Conservation (phyloP, 2,113 vertebrate genomes). For the Actenoides lindsayi region DNA sequence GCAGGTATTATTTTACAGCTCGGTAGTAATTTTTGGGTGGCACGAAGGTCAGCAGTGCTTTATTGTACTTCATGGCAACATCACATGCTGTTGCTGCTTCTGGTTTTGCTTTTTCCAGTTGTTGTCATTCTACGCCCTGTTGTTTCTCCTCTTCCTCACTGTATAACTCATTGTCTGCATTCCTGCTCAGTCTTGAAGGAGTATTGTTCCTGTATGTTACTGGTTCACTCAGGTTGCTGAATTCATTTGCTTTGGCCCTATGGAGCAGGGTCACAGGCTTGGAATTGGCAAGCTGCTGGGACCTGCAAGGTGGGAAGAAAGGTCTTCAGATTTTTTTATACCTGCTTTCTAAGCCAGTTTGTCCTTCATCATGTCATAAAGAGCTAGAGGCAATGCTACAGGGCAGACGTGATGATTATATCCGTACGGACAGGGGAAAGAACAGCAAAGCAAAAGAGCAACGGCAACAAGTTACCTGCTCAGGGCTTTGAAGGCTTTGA, state of each 20-base stretch:
- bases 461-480: accelerated
- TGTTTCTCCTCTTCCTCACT: not conserved
- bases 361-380: not conserved
- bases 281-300: not conserved
- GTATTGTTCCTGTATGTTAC: accelerated
- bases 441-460: not conserved
- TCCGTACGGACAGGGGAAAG: accelerated
- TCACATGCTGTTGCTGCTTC: not conserved
- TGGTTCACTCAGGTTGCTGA: not conserved
- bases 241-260: not conserved
- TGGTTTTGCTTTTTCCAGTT: not conserved
- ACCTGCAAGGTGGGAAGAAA: not conserved
- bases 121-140: not conserved
- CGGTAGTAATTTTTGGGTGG: not conserved
- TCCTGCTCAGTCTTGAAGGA: not conserved
- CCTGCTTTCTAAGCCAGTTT: not conserved
- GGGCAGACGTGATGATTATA: not conserved
- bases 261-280: not conserved
- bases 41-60: not conserved
- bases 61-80: not conserved
- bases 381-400: not conserved
- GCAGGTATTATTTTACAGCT: not conserved
- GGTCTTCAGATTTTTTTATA: not conserved
- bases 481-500: not conserved
- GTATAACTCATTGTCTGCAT: accelerated